A percentile compares a stretch with the other conserved stretches of the same genome.
These are phyloP conservation scores for Andrena trimmerana DNA, from an alignment of 2,888 invertebrate genomes.

Conservation along the genomic window DNA sequence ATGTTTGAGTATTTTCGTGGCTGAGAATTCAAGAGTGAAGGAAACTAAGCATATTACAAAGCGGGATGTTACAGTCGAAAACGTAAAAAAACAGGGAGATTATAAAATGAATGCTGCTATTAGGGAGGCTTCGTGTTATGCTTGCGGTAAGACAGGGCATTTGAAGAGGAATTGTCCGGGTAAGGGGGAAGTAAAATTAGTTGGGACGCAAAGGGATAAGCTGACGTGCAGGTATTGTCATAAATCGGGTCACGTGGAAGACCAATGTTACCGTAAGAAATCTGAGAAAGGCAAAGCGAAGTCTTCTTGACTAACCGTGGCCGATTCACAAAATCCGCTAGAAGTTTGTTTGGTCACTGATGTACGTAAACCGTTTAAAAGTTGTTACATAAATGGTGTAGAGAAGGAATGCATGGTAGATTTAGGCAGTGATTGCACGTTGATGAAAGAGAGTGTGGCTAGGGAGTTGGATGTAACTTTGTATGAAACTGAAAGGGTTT, in stretches of 20 bases:
- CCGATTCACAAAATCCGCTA: neutral
- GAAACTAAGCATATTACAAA: neutral
- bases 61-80: neutral
- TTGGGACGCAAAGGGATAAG: neutral
- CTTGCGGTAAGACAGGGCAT: neutral
- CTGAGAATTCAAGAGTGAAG: neutral
- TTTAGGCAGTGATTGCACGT: constrained; percentile 61
- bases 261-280: neutral
- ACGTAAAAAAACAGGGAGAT: neutral
- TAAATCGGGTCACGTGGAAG: neutral
- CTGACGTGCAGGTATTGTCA: neutral
- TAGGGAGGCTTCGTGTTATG: neutral
- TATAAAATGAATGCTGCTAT: neutral
- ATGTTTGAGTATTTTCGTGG: constrained; percentile 7
- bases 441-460: constrained; percentile 16
- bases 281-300: neutral
- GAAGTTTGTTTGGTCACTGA: neutral
- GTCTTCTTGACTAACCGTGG: constrained; percentile 27
- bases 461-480: constrained; percentile 55
- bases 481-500: constrained; percentile 35
- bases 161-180: neutral
- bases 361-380: constrained; percentile 53
- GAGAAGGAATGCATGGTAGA: constrained; percentile 58
- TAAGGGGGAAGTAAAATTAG: neutral
- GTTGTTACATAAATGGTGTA: constrained; percentile 26